These are phyloP conservation scores for Campaea margaritaria DNA, from an alignment of 2,888 invertebrate species.

Conservation along the genomic window DNA sequence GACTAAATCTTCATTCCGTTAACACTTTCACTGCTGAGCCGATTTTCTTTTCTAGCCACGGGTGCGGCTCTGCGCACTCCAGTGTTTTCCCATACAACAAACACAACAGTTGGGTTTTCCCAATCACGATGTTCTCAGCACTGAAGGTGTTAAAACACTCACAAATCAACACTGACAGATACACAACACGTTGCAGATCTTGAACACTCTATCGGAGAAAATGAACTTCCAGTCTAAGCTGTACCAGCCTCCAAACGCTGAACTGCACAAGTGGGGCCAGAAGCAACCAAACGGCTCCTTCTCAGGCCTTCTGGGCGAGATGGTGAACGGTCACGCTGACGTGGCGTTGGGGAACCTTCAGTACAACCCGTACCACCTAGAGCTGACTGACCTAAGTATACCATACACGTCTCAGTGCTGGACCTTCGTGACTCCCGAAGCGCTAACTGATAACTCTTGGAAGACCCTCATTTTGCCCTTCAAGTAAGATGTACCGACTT, in stretches of 20 bases:
- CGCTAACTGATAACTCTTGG: slow-evolving; percentile 93
- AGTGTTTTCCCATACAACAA: no score
- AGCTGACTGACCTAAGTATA: slow-evolving; percentile 89
- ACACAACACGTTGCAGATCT: slow-evolving; percentile 81
- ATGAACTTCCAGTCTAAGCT: slow-evolving; percentile 90
- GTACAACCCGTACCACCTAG: slow-evolving; percentile 88
- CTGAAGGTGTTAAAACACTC: no score
- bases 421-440: slow-evolving; percentile 93
- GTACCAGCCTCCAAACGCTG: slow-evolving; percentile 87
- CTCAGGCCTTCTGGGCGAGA: slow-evolving; percentile 90
- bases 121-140: no score
- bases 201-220: slow-evolving; percentile 87
- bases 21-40: no score
- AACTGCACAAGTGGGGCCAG: slow-evolving; percentile 88
- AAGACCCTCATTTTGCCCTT: slow-evolving; percentile 92
- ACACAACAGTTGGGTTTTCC: no score
- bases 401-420: slow-evolving; percentile 94
- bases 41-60: no score
- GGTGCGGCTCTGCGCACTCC: no score
- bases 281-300: slow-evolving; percentile 87
- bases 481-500: slow-evolving; percentile 79
- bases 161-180: no score
- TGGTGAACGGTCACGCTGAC: slow-evolving; percentile 88
- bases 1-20: no score
- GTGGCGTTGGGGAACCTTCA: slow-evolving; percentile 92